Conservation (phyloP, 2,113 vertebrate genomes). For the Megatriorchis doriae region DNA sequence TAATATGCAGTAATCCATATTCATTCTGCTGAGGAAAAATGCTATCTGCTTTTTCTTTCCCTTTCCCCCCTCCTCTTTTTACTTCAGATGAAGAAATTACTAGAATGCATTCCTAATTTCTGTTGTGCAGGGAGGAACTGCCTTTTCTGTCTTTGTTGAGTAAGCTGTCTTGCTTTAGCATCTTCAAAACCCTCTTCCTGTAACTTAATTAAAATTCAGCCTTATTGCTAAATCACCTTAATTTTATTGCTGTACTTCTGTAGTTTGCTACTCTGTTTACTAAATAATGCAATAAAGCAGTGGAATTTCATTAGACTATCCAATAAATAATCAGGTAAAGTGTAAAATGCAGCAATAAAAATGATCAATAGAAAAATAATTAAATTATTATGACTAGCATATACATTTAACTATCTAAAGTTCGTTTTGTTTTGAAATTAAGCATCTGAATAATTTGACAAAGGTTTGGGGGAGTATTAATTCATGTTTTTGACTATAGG, state of each 20-base stretch:
- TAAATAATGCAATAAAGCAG: conserved; percentile 62
- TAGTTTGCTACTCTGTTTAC: conserved; percentile 43
- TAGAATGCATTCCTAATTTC: neutral
- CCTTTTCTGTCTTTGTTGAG: neutral
- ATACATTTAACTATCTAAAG: neutral
- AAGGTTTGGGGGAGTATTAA: neutral
- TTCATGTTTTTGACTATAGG: neutral
- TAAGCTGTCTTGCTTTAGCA: neutral
- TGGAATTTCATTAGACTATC: conserved; percentile 44
- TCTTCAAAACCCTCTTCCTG: neutral
- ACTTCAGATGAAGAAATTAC: neutral
- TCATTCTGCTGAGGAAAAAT: neutral
- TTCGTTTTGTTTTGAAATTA: neutral
- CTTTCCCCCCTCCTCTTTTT: neutral
- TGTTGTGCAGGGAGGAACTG: neutral
- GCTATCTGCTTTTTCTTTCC: neutral
- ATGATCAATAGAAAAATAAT: conserved; percentile 64
- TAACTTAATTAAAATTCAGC: conserved; percentile 62
- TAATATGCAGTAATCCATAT: neutral
- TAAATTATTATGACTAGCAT: conserved; percentile 24
- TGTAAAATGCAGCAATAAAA: conserved; percentile 62
- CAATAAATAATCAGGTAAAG: conserved; percentile 59
- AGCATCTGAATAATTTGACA: neutral
- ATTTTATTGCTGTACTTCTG: conserved; percentile 61
- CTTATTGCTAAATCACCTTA: conserved; percentile 62